phyloP scores from a whole-genome alignment of 92 coral and sea anemone species.

The Pocillopora meandrina region DNA sequence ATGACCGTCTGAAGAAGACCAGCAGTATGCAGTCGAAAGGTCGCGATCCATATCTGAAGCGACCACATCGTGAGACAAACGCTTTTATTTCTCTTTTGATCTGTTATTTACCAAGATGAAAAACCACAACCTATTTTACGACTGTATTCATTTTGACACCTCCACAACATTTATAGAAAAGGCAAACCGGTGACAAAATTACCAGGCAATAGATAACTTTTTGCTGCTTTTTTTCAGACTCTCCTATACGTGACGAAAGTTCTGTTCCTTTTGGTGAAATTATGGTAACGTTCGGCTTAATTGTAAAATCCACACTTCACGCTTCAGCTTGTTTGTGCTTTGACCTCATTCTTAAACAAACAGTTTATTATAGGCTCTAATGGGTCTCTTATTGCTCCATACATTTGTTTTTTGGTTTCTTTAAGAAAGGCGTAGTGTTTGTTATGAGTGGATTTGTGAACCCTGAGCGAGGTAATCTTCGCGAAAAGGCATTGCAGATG shows the following conservation, averaged over 20 bases:
- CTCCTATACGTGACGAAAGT: background rate
- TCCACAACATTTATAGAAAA: too few species aligned
- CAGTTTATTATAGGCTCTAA: background rate
- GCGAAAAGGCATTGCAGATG: constrained; percentile 94
- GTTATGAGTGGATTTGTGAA: constrained; percentile 95
- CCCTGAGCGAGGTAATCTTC: constrained; percentile 87
- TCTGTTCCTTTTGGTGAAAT: constrained; percentile 27
- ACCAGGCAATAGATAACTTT: background rate
- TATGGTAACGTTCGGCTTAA: constrained; percentile 9
- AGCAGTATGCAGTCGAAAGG: background rate
- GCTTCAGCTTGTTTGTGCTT: background rate
- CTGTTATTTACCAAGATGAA: too few species aligned
- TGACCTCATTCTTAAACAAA: background rate
- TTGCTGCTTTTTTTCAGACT: background rate
- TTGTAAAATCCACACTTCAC: background rate
- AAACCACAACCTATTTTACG: too few species aligned
- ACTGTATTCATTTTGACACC: too few species aligned
- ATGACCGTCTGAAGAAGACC: background rate
- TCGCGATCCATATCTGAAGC: too few species aligned
- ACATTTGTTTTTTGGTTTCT: background rate
- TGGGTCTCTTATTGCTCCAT: background rate
- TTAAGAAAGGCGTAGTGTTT: constrained; percentile 85
- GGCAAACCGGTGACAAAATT: too few species aligned
- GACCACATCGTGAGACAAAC: too few species aligned
- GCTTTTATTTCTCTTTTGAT: too few species aligned